Evolutionary conservation across 2,113 vertebrate species (phyloP).

Genomic region (Asarcornis scutulata): DNA sequence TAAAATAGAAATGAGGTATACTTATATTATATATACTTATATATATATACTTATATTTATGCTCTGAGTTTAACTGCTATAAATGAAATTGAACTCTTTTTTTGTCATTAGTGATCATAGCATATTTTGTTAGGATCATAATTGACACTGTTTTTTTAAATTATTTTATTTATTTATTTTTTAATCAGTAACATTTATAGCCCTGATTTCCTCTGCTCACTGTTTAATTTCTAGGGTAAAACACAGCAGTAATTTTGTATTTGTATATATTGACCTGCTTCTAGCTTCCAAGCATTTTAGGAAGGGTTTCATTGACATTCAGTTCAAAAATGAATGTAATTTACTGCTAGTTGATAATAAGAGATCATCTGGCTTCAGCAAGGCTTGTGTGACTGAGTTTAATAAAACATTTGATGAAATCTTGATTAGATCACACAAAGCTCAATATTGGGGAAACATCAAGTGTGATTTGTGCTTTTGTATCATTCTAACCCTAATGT

Average conservation of each 20-base stretch:
- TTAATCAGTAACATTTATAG: background rate
- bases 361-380: constrained; percentile 85
- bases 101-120: background rate
- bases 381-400: constrained; percentile 72
- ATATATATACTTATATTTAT: background rate
- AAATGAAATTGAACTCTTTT: background rate
- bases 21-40: background rate
- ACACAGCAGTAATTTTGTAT: background rate
- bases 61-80: background rate
- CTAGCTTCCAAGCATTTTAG: constrained; percentile 83
- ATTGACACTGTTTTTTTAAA: background rate
- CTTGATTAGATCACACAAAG: constrained; percentile 87
- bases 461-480: constrained; percentile 84
- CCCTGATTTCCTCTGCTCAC: background rate
- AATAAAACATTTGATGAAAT: constrained; percentile 87
- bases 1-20: background rate
- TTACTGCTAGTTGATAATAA: constrained; percentile 87
- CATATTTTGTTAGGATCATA: background rate
- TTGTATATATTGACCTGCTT: constrained; percentile 73
- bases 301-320: constrained; percentile 89
- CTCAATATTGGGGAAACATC: constrained; percentile 82
- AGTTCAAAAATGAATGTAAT: constrained; percentile 83
- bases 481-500: constrained; percentile 84
- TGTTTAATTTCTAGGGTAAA: constrained; percentile 5
- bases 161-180: background rate